Evolutionary conservation across 2,113 vertebrate genomes (phyloP), one percentile per base, ranked within the genome.

Genomic region (Octodon degus): DNA sequence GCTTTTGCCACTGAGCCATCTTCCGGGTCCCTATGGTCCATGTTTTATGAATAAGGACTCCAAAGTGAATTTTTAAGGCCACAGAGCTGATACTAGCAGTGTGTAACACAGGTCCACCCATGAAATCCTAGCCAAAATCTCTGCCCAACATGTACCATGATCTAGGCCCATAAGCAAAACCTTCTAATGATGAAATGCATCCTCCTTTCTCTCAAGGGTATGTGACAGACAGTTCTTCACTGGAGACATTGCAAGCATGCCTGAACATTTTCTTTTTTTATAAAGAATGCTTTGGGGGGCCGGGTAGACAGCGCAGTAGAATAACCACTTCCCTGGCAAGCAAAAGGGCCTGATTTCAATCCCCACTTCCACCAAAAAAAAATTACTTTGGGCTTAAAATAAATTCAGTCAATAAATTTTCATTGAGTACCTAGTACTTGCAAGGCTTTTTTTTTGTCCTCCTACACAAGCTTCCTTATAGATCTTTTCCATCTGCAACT

Each of bases 1-100:
- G 6, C 43, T 43, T 43, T 5, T 43, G 5, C 43, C 43, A 43
- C 43, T 43, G 43, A 43, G 43, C 43, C 43, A 43, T 43, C 43
- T 43, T 6, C 43, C 43, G n/a, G n/a, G n/a, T n/a, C n/a, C n/a
- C n/a, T n/a, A n/a, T 22, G 7, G 3, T 74, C 24, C 25, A 4
- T 50, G 22, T 92, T 94, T 96, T 92, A 82, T 96, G 92, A 97
- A 55, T 90, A 53, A 90, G 16, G 17, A 86, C 32, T 65, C 53
- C 34, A 72, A 90, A 68, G 37, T 83, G 70, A 77, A n/a, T 47
- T 92, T 80, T 82, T 58, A 95, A 96, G 68, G 77, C 85, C 27
- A n/a, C 27, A 74, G 63, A 89, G 34, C n/a, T 89, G 60, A 10
- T 65, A 30, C 43, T 50, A 81, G 81, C 65, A 88, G 9, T 34